Conservation (phyloP, 2,888 invertebrate species). For the Hyalella azteca region DNA sequence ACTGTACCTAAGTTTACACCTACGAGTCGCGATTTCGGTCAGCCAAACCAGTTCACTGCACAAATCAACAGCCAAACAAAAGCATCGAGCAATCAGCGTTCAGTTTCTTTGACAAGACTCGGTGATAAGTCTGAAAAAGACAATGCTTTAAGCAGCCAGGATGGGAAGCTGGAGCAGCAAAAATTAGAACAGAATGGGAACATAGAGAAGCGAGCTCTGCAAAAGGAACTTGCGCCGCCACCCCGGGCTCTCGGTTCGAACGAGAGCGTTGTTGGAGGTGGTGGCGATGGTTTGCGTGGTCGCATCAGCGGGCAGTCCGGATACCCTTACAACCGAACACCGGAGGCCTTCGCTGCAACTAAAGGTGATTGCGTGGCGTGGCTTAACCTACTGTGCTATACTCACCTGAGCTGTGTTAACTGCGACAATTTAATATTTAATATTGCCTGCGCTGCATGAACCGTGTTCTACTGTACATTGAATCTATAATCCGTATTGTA, state of each 20-base stretch:
- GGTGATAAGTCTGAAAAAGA: not conserved
- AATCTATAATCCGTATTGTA: too few relatives aligned
- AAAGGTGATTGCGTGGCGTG: constrained; percentile 20
- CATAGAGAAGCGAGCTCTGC: not conserved
- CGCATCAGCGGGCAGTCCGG: not conserved
- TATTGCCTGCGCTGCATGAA: too few relatives aligned
- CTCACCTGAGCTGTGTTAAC: too few relatives aligned
- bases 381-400: not conserved
- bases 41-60: constrained; percentile 21
- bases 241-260: not conserved
- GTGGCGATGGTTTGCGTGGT: not conserved
- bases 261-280: not conserved
- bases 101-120: not conserved
- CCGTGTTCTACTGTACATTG: too few relatives aligned
- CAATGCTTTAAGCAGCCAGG: not conserved
- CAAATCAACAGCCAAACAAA: constrained; percentile 19
- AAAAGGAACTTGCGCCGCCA: not conserved
- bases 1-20: not conserved
- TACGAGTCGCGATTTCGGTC: not conserved
- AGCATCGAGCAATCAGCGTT: not conserved
- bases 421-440: too few relatives aligned
- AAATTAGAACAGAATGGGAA: not conserved
- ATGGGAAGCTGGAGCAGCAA: not conserved
- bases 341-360: not conserved
- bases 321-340: constrained; percentile 6